Evolutionary conservation across 53 echinoderm and acorn worm genomes (phyloP).

Genomic region (Paracentrotus lividus): DNA sequence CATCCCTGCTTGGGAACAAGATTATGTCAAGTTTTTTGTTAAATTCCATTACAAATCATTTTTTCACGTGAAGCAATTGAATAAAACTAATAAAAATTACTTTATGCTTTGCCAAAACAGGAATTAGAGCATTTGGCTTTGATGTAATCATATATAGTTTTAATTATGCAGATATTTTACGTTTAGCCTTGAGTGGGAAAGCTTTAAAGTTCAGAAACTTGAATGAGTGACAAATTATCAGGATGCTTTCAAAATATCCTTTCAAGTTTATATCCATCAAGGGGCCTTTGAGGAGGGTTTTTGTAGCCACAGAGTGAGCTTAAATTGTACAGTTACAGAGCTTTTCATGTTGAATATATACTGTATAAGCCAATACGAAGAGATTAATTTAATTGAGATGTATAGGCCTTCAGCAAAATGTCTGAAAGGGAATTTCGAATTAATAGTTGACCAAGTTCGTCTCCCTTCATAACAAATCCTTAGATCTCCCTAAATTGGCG

Average conservation of each 20-base stretch:
- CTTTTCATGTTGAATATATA: neutral
- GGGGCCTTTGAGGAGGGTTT: no score
- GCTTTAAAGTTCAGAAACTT: neutral
- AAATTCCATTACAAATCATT: no score
- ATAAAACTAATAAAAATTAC: no score
- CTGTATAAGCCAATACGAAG: no score
- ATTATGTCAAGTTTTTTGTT: no score
- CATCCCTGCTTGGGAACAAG: neutral
- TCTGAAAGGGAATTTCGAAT: neutral
- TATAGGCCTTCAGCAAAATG: neutral
- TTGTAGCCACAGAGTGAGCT: neutral
- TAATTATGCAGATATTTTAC: neutral
- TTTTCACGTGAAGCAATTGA: no score
- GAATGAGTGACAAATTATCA: neutral
- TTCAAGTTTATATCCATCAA: neutral
- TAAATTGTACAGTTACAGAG: neutral
- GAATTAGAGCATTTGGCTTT: no score
- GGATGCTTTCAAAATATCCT: neutral
- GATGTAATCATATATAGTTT: neutral
- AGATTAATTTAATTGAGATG: neutral
- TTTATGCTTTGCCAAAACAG: no score
- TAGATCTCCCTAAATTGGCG: conserved; percentile 14
- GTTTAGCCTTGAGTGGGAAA: neutral
- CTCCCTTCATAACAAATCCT: neutral
- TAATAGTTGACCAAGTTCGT: neutral